These are phyloP conservation scores for Syngnathus floridae DNA, from an alignment of 2,113 vertebrate species.

Conservation along the genomic window DNA sequence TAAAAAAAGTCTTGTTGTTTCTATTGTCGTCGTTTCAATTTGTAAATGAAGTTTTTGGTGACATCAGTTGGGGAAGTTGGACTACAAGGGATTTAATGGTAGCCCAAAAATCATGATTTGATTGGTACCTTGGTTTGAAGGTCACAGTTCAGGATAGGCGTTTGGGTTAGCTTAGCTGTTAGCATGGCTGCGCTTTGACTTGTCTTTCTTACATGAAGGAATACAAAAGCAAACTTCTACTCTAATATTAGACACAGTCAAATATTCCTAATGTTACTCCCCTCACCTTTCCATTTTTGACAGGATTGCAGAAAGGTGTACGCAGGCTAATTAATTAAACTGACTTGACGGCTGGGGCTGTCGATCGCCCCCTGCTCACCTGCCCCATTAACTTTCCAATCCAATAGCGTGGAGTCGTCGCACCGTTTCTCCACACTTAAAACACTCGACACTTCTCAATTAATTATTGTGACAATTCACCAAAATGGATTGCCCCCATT, in stretches of 20 bases:
- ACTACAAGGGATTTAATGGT: no score
- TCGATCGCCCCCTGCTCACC: constrained; percentile 40
- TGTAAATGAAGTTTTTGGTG: no score
- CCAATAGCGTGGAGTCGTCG: constrained; percentile 27
- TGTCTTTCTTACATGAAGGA: neutral
- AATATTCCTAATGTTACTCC: constrained; percentile 8
- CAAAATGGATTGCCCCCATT: constrained; percentile 40
- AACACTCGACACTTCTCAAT: constrained; percentile 35
- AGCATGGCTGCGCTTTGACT: neutral
- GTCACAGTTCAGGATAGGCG: no score
- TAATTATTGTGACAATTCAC: constrained; percentile 30
- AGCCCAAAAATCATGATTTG: no score
- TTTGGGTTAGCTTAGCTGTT: no score
- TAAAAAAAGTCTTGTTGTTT: no score
- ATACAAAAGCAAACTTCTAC: constrained; percentile 17
- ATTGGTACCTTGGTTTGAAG: no score
- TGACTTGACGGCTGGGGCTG: constrained; percentile 20
- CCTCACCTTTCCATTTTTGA: constrained; percentile 4
- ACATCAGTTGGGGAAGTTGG: no score
- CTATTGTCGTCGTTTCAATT: no score
- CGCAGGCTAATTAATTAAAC: constrained; percentile 42
- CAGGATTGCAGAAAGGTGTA: constrained; percentile 30
- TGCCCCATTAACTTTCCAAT: constrained; percentile 55
- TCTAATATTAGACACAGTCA: constrained; percentile 23
- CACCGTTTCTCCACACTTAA: constrained; percentile 31